phyloP scores from a whole-genome alignment of 2,888 invertebrate genomes.

The Bombylius discolor region DNA sequence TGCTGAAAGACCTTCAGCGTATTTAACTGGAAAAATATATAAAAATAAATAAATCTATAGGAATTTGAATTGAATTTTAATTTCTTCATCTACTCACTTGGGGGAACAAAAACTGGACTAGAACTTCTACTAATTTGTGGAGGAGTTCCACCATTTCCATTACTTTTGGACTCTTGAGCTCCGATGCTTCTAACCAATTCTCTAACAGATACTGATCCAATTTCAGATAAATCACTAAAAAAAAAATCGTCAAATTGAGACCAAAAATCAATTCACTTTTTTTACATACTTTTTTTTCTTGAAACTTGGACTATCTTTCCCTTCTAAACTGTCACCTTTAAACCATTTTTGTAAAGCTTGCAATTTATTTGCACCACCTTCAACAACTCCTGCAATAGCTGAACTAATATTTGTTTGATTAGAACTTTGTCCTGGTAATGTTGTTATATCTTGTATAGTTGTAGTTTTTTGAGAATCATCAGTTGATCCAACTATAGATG shows the following conservation, averaged over 20 bases:
- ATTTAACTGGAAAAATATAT: constrained; percentile 7
- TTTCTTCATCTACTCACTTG: constrained; percentile 29
- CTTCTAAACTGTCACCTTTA: constrained; percentile 32
- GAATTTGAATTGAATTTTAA: too few species aligned
- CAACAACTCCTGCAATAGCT: constrained; percentile 36
- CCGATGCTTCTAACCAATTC: constrained; percentile 62
- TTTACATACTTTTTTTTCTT: not conserved
- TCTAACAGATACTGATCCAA: constrained; percentile 45
- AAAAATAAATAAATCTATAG: not conserved
- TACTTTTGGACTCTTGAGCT: constrained; percentile 51
- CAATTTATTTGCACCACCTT: constrained; percentile 35
- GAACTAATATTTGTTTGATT: constrained; percentile 30
- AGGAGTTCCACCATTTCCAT: constrained; percentile 63
- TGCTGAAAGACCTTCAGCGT: constrained; percentile 10
- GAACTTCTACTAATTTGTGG: constrained; percentile 46
- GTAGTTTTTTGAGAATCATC: constrained; percentile 5
- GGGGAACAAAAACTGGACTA: constrained; percentile 47
- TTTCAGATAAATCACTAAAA: constrained; percentile 36
- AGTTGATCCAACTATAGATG: not conserved
- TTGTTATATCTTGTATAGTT: constrained; percentile 6
- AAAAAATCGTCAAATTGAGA: not conserved
- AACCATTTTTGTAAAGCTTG: constrained; percentile 38
- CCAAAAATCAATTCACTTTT: too few species aligned
- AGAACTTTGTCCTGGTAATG: constrained; percentile 14
- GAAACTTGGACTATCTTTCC: constrained; percentile 13